Evolutionary conservation across 2,113 vertebrate genomes (phyloP).

Genomic region (Macaca nemestrina): DNA sequence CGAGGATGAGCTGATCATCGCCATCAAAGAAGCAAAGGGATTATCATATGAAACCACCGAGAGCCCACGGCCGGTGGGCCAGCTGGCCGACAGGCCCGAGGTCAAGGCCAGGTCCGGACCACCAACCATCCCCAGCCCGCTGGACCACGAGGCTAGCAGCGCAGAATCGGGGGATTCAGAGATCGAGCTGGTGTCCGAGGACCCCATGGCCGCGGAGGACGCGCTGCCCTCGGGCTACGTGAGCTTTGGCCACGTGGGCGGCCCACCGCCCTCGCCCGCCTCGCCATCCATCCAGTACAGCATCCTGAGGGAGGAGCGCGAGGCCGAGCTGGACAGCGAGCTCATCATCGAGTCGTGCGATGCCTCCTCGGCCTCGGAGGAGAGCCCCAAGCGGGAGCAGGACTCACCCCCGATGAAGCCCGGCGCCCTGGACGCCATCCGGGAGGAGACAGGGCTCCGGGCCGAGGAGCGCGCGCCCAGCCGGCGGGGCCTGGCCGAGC

Average conservation of each 20-base stretch:
- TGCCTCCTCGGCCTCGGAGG: conserved; percentile 93
- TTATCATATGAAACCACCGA: conserved; percentile 79
- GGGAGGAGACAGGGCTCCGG: conserved; percentile 79
- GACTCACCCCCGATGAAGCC: conserved; percentile 89
- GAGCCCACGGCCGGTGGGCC: conserved; percentile 58
- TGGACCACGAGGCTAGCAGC: conserved; percentile 92
- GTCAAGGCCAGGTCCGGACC: conserved; percentile 69
- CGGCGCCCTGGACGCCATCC: conserved; percentile 83
- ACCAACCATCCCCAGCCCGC: conserved; percentile 52
- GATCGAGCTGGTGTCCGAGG: conserved; percentile 96
- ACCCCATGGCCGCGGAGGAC: conserved; percentile 87
- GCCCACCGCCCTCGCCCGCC: conserved; percentile 88
- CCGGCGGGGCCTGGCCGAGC: conserved; percentile 85
- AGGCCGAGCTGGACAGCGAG: conserved; percentile 98
- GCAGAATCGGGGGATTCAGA: conserved; percentile 96
- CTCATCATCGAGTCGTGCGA: conserved; percentile 95
- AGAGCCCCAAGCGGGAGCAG: conserved; percentile 97
- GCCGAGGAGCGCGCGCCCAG: conserved; percentile 86
- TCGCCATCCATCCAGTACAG: conserved; percentile 93
- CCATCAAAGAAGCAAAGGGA: conserved; percentile 85
- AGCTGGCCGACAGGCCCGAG: conserved; percentile 47
- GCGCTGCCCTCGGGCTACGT: conserved; percentile 87
- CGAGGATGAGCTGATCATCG: conserved; percentile 85
- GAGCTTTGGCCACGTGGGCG: conserved; percentile 88
- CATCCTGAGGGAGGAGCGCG: conserved; percentile 96